A percentile compares a stretch with the other conserved stretches of the same genome.
Conservation (phyloP, 2,888 invertebrate genomes). For the Tenodera sinensis region DNA sequence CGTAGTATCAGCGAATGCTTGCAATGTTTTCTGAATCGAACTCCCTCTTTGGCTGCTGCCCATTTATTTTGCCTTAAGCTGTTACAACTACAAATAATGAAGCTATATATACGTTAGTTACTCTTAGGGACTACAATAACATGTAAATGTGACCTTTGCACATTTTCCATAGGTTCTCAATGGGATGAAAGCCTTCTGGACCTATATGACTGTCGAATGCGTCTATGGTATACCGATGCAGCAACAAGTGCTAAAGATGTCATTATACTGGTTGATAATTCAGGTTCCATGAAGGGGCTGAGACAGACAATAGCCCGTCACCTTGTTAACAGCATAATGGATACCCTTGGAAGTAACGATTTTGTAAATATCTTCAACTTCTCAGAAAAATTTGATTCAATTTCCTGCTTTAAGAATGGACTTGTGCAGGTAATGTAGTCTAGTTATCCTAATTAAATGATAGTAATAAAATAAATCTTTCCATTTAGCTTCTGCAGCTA, state of each 20-base stretch:
- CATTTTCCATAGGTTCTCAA: not conserved
- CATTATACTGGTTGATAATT: constrained; percentile 79
- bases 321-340: constrained; percentile 69
- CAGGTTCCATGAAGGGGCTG: constrained; percentile 87
- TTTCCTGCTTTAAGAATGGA: constrained; percentile 77
- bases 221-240: constrained; percentile 96
- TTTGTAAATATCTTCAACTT: constrained; percentile 96
- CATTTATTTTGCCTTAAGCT: too few relatives aligned
- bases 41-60: too few relatives aligned
- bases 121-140: too few relatives aligned
- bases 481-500: too few relatives aligned
- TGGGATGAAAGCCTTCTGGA: constrained; percentile 55
- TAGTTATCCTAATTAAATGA: not conserved
- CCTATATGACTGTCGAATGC: constrained; percentile 90
- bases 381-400: constrained; percentile 65
- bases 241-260: constrained; percentile 97
- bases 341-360: constrained; percentile 95
- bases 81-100: too few relatives aligned
- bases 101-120: too few relatives aligned
- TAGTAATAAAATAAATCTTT: too few relatives aligned
- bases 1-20: too few relatives aligned
- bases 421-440: constrained; percentile 73
- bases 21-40: too few relatives aligned
- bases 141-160: too few relatives aligned
- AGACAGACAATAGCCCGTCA: constrained; percentile 58